Conservation (phyloP, 2,888 invertebrate species). For the Spodoptera picta region DNA sequence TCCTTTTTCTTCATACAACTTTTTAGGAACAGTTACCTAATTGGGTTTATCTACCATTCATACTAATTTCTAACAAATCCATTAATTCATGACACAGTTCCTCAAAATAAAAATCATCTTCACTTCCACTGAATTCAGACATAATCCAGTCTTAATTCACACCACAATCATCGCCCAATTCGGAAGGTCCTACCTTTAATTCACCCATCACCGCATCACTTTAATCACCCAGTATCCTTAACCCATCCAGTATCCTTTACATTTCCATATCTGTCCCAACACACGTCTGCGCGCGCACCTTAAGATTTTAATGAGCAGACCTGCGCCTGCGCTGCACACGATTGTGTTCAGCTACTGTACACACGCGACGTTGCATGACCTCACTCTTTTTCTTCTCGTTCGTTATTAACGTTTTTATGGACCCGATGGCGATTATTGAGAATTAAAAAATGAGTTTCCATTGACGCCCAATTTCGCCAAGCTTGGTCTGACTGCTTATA, state of each 20-base stretch:
- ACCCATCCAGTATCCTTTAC: conserved; percentile 32
- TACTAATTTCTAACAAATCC: too few species aligned
- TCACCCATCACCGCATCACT: conserved; percentile 18
- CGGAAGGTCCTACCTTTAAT: conserved; percentile 12
- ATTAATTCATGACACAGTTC: too few species aligned
- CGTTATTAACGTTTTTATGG: conserved; percentile 60
- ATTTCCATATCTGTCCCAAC: conserved; percentile 51
- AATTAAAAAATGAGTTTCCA: conserved; percentile 46
- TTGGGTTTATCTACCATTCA: too few species aligned
- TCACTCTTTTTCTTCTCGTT: conserved; percentile 61
- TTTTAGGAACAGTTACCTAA: too few species aligned
- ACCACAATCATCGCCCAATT: neutral
- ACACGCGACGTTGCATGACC: conserved; percentile 86
- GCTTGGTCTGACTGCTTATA: conserved; percentile 24
- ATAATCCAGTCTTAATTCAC: too few species aligned
- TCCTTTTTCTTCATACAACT: too few species aligned
- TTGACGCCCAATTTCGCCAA: conserved; percentile 40
- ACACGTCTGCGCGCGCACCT: conserved; percentile 49
- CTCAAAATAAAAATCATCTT: too few species aligned
- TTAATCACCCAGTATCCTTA: conserved; percentile 31
- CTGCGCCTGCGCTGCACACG: conserved; percentile 47
- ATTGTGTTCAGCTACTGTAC: conserved; percentile 69
- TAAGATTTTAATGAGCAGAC: conserved; percentile 60
- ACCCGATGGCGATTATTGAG: conserved; percentile 49
- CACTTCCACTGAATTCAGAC: neutral